Base-by-base conservation (phyloP, 1,140 invertebrate genomes). In the Gonatopus flavifemur region DNA sequence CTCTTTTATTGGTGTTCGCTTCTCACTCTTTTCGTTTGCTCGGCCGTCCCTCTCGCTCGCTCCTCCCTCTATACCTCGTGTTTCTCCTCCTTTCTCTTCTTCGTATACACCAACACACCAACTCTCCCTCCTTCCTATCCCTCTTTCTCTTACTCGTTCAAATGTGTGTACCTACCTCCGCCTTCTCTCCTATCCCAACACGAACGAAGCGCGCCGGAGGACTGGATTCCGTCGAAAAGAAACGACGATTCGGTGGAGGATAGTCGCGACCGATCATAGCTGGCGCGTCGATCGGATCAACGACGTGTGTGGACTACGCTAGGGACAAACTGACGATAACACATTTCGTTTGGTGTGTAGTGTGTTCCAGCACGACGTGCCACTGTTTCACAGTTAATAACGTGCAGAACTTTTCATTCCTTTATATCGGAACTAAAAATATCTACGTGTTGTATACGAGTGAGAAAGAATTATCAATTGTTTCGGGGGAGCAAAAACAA, bases 181-280 rank as follows among this genome's bases (percentile, higher is more conserved):
- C 59, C 59, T 62, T 61, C n/a, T n/a, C n/a, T n/a, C 59, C 59
- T 57, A 61, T 54, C 53, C 59, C n/a, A n/a, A n/a, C n/a, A n/a
- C n/a, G n/a, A n/a, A n/a, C n/a, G n/a, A n/a, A n/a, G 41, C 58
- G 9, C 3, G 43, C 38, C 52, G 56, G 55, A 56, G 55, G 57
- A 57, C 61, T 67, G 64, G 66, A 69, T 70, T 66, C 68, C 70
- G 64, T 67, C 67, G 68, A 77, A 77, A 77, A 77, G 74, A 76
- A 77, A 77, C 75, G 72, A 72, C 75, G 74, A 76, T 78, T 76
- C 74, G 66, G n/a, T n/a, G n/a, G 69, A 72, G 74, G 72, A 77
- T 78, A 77, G 76, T 77, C 72, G 74, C 74, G 71, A 75, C 73
- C 76, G 76, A 78, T 77, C 74, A 77, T 77, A 77, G 76, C 74